Base-by-base conservation (phyloP, 2,797 vertebrate species). In the Gambusia yucatana region DNA sequence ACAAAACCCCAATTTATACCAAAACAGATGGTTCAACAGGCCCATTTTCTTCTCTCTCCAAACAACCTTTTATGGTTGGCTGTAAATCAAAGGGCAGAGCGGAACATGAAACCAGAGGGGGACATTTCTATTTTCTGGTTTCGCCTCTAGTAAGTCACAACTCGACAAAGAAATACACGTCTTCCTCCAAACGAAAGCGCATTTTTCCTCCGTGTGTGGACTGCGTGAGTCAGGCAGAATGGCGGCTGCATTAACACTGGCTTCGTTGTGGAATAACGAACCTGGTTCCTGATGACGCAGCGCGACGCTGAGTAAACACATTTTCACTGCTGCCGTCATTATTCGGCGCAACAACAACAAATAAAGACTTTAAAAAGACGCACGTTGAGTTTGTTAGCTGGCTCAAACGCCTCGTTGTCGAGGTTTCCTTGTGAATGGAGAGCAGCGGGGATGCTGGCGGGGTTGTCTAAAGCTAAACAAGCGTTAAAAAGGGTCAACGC, bases 261-360 rank as follows among this genome's bases (percentile, higher is more conserved):
- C 48, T 36, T 85, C 77, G 74, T 77, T 76, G 73, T 83, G 85
- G 73, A 74, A 86, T 61, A 76, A 74, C 69, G 67, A 59, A 25
- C 55, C 81, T 75, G 79, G 1, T 77, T 89, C 90, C 70, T 92
- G 91, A 87, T 94, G 94, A 95, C 94, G 94, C 92, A 95, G 93
- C 92, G 69, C 77, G 70, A 81, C 81, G 90, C 91, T 82, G 86
- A 92, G 87, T 93, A 91, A 84, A 93, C 92, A 93, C 79, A 79
- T 88, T 87, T 84, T 16, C 52, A 46, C 78, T 1, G 52, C 43
- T 72, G 14, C 33, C 39, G 3, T 73, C 43, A 4, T 73, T 81
- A 41, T 52, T 5, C 30, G 2, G 39, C 48, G 9, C 28, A 33
- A 14, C 44, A 16, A 9, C 16, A 46, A 1, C 5, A 72, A 25